phyloP scores from a whole-genome alignment of 1,140 invertebrate genomes.

The Ceratoteleas bidentatus region DNA sequence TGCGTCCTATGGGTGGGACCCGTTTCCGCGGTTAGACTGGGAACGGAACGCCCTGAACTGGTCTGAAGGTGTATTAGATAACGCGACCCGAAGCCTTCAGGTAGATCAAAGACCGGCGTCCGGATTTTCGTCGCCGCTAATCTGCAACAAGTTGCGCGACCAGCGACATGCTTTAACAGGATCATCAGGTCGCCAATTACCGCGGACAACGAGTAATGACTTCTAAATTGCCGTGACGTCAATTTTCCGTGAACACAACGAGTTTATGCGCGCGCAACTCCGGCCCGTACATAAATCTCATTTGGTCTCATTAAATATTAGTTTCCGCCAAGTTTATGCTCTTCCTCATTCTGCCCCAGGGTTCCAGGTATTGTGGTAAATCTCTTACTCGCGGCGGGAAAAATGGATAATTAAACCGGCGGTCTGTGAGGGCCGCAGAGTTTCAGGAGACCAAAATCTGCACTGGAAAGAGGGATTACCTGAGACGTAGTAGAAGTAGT shows the following conservation, averaged over 20 bases:
- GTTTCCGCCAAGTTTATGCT: slow-evolving; percentile 48
- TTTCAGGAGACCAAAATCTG: neutral
- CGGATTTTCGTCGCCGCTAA: slow-evolving; percentile 21
- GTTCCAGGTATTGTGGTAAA: slow-evolving; percentile 42
- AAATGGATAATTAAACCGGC: slow-evolving; percentile 50
- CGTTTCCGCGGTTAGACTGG: too few species aligned
- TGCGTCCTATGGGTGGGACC: too few species aligned
- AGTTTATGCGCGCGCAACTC: slow-evolving; percentile 50
- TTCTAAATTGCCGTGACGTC: slow-evolving; percentile 59
- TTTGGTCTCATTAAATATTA: slow-evolving; percentile 63
- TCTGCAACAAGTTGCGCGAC: slow-evolving; percentile 39
- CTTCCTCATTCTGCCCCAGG: slow-evolving; percentile 48
- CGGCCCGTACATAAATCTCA: slow-evolving; percentile 53
- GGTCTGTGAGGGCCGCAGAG: neutral
- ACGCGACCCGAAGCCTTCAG: neutral
- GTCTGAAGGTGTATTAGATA: too few species aligned
- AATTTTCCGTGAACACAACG: slow-evolving; percentile 57
- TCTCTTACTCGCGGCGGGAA: slow-evolving; percentile 30
- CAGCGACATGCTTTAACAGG: slow-evolving; percentile 55
- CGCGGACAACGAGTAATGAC: slow-evolving; percentile 56
- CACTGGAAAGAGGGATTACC: too few species aligned
- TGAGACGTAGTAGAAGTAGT: too few species aligned
- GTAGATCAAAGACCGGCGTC: too few species aligned
- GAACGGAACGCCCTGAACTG: too few species aligned
- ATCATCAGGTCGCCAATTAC: slow-evolving; percentile 59